Evolutionary conservation across 2,113 vertebrate genomes (phyloP).

Genomic region (Anhinga anhinga): DNA sequence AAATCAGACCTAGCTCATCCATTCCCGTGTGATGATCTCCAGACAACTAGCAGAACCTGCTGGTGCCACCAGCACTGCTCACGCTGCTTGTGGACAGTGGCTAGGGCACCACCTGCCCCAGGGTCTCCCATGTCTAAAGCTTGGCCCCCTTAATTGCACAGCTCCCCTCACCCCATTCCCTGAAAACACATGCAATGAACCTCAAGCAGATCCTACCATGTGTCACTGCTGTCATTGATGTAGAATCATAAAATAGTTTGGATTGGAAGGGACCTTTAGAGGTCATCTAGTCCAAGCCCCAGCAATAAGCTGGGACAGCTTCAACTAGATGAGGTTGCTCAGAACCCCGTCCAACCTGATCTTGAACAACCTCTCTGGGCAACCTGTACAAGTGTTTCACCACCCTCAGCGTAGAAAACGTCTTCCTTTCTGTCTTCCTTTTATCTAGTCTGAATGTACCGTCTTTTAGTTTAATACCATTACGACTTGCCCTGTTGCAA

Average conservation of each 20-base stretch:
- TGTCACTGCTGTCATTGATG: neutral
- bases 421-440: neutral
- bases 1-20: neutral
- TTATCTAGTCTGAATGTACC: neutral
- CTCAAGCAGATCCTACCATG: neutral
- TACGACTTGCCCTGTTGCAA: neutral
- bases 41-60: neutral
- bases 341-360: neutral
- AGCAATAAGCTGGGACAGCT: neutral
- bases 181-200: neutral
- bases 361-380: neutral
- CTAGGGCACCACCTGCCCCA: neutral
- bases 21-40: neutral
- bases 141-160: neutral
- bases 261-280: neutral
- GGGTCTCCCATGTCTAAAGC: too few species aligned
- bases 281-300: neutral
- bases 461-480: neutral
- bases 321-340: neutral
- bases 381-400: neutral
- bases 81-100: neutral
- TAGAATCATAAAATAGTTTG: neutral
- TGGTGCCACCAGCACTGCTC: neutral
- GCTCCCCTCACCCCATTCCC: neutral
- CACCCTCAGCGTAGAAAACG: neutral